These are phyloP conservation scores for Rhynchotus rufescens DNA, from an alignment of 2,797 vertebrate genomes.

Conservation along the genomic window DNA sequence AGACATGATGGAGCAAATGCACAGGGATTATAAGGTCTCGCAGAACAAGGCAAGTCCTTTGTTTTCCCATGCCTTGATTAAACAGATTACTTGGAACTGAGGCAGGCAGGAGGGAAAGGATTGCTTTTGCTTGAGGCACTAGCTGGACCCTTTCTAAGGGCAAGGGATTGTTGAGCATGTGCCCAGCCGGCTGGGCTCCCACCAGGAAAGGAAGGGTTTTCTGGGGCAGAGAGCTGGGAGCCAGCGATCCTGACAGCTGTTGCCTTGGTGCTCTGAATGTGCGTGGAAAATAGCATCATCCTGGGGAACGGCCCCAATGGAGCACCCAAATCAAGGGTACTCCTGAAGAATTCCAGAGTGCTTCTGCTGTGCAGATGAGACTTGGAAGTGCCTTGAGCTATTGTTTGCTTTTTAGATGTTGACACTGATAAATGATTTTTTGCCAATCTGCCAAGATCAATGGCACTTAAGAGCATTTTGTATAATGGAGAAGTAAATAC, in stretches of 20 bases:
- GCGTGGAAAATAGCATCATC: neutral
- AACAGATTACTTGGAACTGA: too few species aligned
- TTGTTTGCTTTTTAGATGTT: neutral
- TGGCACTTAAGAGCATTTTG: neutral
- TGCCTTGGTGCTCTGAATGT: neutral
- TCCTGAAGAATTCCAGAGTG: neutral
- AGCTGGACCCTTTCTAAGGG: neutral
- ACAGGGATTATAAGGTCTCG: constrained; percentile 63
- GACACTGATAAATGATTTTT: neutral
- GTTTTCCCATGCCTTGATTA: neutral
- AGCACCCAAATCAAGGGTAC: neutral
- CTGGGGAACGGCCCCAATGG: neutral
- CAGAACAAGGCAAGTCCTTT: constrained; percentile 59
- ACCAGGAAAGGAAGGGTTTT: neutral
- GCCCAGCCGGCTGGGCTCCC: too few species aligned
- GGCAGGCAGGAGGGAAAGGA: neutral
- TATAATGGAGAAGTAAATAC: neutral
- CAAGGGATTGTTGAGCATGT: too few species aligned
- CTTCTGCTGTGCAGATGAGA: neutral
- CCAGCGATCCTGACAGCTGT: neutral
- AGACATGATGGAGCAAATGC: constrained; percentile 71
- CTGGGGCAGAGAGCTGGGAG: too few species aligned
- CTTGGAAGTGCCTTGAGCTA: neutral
- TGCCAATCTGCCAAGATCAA: neutral
- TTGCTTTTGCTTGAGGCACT: neutral